Evolutionary conservation across 1,140 invertebrate species (phyloP).

Genomic region (Magallana gigas): DNA sequence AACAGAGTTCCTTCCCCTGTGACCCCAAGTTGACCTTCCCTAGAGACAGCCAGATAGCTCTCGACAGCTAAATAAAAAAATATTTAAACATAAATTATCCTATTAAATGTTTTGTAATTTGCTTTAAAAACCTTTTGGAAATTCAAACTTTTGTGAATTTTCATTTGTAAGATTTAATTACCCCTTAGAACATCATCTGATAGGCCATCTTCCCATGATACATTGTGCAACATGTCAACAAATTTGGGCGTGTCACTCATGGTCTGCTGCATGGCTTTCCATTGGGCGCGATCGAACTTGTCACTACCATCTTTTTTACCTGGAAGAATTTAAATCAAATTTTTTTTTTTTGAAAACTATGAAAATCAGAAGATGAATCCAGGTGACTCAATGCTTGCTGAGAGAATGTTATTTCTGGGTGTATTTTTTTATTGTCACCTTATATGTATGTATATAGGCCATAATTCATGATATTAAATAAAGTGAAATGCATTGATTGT

Average conservation of each 20-base stretch:
- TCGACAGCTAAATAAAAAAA: constrained; percentile 76
- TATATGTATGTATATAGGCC: too few relatives aligned
- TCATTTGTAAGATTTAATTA: constrained; percentile 53
- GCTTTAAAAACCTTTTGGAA: too few relatives aligned
- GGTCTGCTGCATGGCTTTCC: constrained; percentile 76
- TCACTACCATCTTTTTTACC: constrained; percentile 67
- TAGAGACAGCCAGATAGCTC: constrained; percentile 75
- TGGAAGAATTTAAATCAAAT: constrained; percentile 9
- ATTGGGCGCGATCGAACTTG: constrained; percentile 71
- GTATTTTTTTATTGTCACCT: too few relatives aligned
- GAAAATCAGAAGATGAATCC: too few relatives aligned
- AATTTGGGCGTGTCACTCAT: constrained; percentile 78
- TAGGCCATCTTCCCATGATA: constrained; percentile 79
- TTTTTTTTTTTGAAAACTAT: too few relatives aligned
- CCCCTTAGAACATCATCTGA: constrained; percentile 73
- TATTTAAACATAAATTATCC: neutral
- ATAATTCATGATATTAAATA: too few relatives aligned
- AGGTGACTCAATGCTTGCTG: too few relatives aligned
- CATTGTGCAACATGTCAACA: constrained; percentile 79
- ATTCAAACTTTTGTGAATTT: neutral
- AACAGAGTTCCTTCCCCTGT: constrained; percentile 78
- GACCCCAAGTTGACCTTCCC: constrained; percentile 77
- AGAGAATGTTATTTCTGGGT: too few relatives aligned
- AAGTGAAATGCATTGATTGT: too few relatives aligned
- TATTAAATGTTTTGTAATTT: too few relatives aligned